Evolutionary conservation across 1,140 invertebrate species (phyloP).

Genomic region (Cataglyphis hispanica): DNA sequence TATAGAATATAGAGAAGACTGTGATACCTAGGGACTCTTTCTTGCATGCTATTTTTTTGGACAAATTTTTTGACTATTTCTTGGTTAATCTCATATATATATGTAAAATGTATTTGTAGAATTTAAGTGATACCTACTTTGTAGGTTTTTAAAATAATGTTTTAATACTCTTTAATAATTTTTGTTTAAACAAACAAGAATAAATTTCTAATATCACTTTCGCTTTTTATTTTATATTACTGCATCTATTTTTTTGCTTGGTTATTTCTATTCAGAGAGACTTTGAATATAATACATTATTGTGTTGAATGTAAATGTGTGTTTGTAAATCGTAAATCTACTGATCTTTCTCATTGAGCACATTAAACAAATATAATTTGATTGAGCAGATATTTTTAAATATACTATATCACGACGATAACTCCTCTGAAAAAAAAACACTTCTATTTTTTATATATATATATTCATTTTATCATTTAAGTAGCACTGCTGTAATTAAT

Average conservation of each 20-base stretch:
- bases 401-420: background rate
- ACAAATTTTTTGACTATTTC: background rate
- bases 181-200: background rate
- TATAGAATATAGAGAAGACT: conserved; percentile 8
- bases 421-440: too few species aligned
- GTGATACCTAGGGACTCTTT: background rate
- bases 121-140: background rate
- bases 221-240: too few species aligned
- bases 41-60: conserved; percentile 13
- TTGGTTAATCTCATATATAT: background rate
- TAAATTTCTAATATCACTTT: too few species aligned
- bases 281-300: background rate
- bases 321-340: background rate
- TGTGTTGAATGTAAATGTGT: background rate
- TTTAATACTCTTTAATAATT: background rate
- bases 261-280: background rate
- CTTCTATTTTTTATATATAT: too few species aligned
- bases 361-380: background rate
- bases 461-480: background rate
- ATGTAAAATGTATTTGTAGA: background rate
- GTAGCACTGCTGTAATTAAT: background rate
- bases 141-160: background rate
- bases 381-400: background rate
- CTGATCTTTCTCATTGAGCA: background rate
- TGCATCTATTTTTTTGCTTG: too few species aligned